phyloP scores from a whole-genome alignment of 2,797 vertebrate genomes.

The Cephalopachus bancanus region DNA sequence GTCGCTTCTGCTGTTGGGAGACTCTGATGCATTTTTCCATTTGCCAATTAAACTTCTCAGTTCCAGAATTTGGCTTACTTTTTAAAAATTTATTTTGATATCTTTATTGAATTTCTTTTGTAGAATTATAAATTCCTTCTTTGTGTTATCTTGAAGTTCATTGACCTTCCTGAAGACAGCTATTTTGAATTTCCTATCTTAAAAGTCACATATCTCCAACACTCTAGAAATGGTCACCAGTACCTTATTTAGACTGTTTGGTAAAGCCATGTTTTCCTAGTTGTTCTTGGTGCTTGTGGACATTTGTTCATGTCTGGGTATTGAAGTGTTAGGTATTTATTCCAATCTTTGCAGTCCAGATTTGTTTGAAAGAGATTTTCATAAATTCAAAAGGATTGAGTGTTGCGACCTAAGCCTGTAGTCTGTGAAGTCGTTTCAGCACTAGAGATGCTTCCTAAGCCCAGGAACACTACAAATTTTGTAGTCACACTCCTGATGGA shows the following conservation, averaged over 20 bases:
- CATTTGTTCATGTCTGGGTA: background rate
- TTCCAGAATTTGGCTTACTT: too few relatives aligned
- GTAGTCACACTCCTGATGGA: background rate
- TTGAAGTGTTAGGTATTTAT: background rate
- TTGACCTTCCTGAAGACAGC: too few relatives aligned
- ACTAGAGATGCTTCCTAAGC: background rate
- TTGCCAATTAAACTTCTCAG: too few relatives aligned
- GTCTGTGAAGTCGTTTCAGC: background rate
- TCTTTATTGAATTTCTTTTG: too few relatives aligned
- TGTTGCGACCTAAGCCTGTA: background rate
- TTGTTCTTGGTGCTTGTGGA: background rate
- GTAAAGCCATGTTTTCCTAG: background rate
- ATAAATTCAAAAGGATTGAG: background rate
- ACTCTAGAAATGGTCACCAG: background rate
- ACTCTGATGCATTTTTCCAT: too few relatives aligned
- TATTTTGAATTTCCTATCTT: too few relatives aligned
- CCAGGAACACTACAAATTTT: background rate
- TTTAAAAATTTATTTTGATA: too few relatives aligned
- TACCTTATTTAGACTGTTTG: background rate
- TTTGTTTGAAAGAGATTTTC: background rate
- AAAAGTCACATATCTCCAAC: background rate
- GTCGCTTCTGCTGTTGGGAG: too few relatives aligned
- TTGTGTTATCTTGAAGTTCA: too few relatives aligned
- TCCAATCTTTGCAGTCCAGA: background rate
- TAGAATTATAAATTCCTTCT: too few relatives aligned